A percentile compares a stretch with the other conserved stretches of the same genome.
Evolutionary conservation across 2,888 invertebrate genomes (phyloP).

Genomic region (Holacanthella duospinosa): DNA sequence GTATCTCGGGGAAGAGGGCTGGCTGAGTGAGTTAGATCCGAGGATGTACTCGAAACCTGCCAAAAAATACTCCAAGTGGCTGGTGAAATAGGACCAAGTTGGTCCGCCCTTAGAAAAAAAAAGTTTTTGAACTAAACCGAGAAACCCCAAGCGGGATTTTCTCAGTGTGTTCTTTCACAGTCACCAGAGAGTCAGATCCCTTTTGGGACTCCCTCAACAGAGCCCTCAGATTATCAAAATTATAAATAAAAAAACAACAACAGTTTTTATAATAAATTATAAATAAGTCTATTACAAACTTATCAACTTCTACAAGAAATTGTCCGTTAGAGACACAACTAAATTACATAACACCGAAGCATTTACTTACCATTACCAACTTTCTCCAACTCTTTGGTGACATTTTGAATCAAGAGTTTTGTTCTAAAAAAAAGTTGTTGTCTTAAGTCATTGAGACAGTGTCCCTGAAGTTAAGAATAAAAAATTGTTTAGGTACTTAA

Average conservation of each 20-base stretch:
- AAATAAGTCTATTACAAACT: neutral
- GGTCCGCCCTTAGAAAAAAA: neutral
- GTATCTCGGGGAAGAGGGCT: neutral
- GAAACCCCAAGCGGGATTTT: conserved; percentile 37
- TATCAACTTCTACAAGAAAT: neutral
- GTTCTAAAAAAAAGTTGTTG: neutral
- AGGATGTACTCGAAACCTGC: too few relatives aligned
- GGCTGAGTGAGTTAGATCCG: too few relatives aligned
- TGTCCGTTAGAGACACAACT: neutral
- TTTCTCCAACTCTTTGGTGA: neutral
- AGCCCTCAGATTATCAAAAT: too few relatives aligned
- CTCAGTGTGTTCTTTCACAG: conserved; percentile 34
- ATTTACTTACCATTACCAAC: neutral
- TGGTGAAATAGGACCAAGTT: neutral
- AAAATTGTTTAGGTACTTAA: conserved; percentile 8
- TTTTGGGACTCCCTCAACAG: conserved; percentile 37
- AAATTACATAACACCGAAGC: neutral
- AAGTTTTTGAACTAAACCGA: conserved; percentile 9
- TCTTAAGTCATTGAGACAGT: conserved; percentile 33
- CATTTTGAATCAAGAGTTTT: neutral
- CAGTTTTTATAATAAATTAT: neutral
- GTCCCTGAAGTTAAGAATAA: neutral
- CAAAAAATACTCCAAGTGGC: neutral
- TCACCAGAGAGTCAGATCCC: conserved; percentile 37
- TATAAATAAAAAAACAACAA: neutral